Evolutionary conservation across 2,888 invertebrate species (phyloP).

Genomic region (Synanthedon andrenaeformis): DNA sequence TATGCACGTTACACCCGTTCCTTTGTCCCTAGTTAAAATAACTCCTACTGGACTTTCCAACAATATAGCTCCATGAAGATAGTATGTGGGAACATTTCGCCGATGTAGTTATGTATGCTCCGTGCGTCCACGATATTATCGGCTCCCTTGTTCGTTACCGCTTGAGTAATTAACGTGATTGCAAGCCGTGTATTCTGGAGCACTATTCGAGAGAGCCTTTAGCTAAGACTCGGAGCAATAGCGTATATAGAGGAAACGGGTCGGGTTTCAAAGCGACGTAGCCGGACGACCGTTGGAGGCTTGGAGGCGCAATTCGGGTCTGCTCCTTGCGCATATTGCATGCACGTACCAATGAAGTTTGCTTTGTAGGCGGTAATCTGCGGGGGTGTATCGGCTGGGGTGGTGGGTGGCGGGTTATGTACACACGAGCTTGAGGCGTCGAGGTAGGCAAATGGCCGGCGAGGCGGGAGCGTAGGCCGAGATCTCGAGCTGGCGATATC

Average conservation of each 20-base stretch:
- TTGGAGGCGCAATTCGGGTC: constrained; percentile 51
- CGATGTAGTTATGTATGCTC: not conserved
- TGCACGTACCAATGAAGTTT: constrained; percentile 71
- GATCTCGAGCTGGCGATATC: constrained; percentile 60
- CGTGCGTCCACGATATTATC: constrained; percentile 9
- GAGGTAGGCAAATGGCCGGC: constrained; percentile 71
- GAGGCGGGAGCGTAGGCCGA: constrained; percentile 64
- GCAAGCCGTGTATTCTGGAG: constrained; percentile 24
- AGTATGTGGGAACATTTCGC: not conserved
- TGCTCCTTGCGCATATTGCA: constrained; percentile 69
- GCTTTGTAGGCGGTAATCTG: constrained; percentile 71
- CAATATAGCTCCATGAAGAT: not conserved
- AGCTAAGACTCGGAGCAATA: constrained; percentile 44
- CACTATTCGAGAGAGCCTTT: constrained; percentile 33
- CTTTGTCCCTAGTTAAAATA: constrained; percentile 4
- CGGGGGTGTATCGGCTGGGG: constrained; percentile 58
- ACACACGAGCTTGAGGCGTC: constrained; percentile 68
- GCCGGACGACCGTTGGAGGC: constrained; percentile 25
- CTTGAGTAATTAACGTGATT: constrained; percentile 51
- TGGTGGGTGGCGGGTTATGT: constrained; percentile 61
- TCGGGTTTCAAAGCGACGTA: constrained; percentile 64
- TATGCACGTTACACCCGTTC: constrained; percentile 5
- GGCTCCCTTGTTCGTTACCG: constrained; percentile 19
- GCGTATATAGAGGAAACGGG: constrained; percentile 31
- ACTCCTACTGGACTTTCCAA: not conserved